These are phyloP conservation scores for Saccostrea echinata DNA, from an alignment of 1,140 invertebrate species.

Conservation along the genomic window DNA sequence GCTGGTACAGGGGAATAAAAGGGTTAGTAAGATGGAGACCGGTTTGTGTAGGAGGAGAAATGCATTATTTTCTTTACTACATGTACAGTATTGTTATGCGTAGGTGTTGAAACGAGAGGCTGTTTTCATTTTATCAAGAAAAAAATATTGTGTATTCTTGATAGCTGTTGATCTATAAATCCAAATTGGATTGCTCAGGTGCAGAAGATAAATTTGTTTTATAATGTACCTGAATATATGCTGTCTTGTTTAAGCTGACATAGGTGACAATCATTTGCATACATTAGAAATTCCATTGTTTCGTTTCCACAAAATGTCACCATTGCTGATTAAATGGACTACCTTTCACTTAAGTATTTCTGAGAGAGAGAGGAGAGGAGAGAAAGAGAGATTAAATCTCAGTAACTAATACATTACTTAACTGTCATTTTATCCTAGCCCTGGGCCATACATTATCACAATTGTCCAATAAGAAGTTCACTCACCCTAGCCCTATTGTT, in stretches of 20 bases:
- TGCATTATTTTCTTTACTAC: not conserved
- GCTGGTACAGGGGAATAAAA: not conserved
- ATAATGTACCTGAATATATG: not conserved
- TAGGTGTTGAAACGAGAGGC: not conserved
- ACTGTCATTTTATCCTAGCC: conserved; percentile 1
- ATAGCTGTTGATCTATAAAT: not conserved
- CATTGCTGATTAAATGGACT: too few relatives aligned
- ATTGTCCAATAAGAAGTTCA: not conserved
- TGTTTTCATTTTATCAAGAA: not conserved
- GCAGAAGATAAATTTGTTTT: not conserved
- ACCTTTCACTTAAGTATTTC: too few relatives aligned
- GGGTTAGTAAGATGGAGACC: not conserved
- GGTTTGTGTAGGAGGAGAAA: not conserved
- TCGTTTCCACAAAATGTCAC: too few relatives aligned
- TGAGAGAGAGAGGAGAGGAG: conserved; percentile 1
- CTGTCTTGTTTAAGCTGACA: too few relatives aligned
- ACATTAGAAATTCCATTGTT: too few relatives aligned
- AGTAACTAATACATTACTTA: not conserved
- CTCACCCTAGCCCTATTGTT: not conserved
- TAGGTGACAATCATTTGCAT: too few relatives aligned
- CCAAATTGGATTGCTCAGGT: conserved; percentile 2
- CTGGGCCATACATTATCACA: not conserved
- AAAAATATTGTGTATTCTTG: not conserved
- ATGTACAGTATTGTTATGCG: not conserved
- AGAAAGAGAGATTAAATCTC: not conserved